phyloP scores from a whole-genome alignment of 2,888 invertebrate species.

The Autographa gamma region DNA sequence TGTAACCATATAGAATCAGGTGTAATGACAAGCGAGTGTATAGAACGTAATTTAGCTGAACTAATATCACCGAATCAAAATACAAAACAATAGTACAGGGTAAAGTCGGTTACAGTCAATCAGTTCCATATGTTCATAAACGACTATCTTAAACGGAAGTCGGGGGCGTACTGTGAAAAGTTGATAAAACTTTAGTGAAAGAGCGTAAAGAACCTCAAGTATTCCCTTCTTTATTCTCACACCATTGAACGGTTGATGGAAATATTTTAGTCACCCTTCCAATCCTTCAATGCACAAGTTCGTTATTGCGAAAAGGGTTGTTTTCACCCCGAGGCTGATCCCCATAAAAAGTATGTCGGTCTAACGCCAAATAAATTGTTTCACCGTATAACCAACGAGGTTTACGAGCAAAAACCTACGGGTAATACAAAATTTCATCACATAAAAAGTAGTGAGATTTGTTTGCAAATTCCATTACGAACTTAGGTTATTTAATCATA shows the following conservation, averaged over 20 bases:
- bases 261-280: constrained; percentile 45
- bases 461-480: constrained; percentile 24
- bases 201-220: constrained; percentile 29
- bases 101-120: background rate
- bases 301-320: constrained; percentile 59
- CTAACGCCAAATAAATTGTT: constrained; percentile 75
- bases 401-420: constrained; percentile 62
- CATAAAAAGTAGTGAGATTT: constrained; percentile 12
- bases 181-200: constrained; percentile 37
- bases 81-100: background rate
- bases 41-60: constrained; percentile 16
- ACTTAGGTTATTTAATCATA: constrained; percentile 12
- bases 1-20: constrained; percentile 39
- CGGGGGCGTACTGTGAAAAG: constrained; percentile 24
- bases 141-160: constrained; percentile 5
- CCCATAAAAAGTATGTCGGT: constrained; percentile 54
- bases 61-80: constrained; percentile 35
- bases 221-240: constrained; percentile 48
- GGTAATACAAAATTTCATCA: constrained; percentile 43
- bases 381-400: constrained; percentile 46
- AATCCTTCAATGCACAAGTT: constrained; percentile 52
- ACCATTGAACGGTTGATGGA: constrained; percentile 44
- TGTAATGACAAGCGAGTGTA: constrained; percentile 14
- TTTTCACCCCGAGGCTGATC: constrained; percentile 36
- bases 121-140: constrained; percentile 1